phyloP scores from a whole-genome alignment of 2,888 invertebrate genomes.

The Hymenopus coronatus region DNA sequence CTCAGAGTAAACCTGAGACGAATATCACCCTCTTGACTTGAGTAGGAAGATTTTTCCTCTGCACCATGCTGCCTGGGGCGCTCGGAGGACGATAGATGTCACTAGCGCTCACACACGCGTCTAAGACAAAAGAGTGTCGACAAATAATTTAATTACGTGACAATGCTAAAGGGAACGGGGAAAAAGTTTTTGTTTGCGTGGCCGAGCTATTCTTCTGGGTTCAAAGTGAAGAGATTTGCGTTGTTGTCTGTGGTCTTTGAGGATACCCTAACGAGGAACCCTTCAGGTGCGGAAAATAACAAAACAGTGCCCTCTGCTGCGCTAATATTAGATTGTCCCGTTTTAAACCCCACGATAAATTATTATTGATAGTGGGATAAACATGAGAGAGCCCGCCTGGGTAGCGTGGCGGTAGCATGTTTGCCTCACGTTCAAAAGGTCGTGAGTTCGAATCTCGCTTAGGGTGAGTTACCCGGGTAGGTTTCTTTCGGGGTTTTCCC shows the following conservation, averaged over 20 bases:
- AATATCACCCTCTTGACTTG: not conserved
- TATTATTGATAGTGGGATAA: no score
- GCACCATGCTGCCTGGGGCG: no score
- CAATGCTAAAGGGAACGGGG: not conserved
- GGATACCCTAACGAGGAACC: not conserved
- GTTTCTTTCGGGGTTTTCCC: no score
- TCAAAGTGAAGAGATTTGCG: not conserved
- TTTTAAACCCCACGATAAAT: no score
- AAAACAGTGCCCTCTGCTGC: not conserved
- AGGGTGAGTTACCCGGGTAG: no score
- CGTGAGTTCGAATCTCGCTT: no score
- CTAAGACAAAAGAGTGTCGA: not conserved
- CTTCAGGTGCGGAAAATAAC: not conserved
- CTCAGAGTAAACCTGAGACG: not conserved
- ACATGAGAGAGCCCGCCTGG: no score
- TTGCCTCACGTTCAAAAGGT: no score
- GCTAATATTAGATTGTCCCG: not conserved
- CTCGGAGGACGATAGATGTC: not conserved
- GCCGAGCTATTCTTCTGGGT: not conserved
- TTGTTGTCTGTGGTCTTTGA: not conserved
- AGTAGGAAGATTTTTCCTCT: not conserved
- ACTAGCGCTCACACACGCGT: not conserved
- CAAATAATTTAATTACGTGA: not conserved
- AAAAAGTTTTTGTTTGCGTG: not conserved
- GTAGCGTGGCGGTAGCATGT: no score